These are phyloP conservation scores for Rhipidura dahli DNA, from an alignment of 2,113 vertebrate genomes.

Conservation along the genomic window DNA sequence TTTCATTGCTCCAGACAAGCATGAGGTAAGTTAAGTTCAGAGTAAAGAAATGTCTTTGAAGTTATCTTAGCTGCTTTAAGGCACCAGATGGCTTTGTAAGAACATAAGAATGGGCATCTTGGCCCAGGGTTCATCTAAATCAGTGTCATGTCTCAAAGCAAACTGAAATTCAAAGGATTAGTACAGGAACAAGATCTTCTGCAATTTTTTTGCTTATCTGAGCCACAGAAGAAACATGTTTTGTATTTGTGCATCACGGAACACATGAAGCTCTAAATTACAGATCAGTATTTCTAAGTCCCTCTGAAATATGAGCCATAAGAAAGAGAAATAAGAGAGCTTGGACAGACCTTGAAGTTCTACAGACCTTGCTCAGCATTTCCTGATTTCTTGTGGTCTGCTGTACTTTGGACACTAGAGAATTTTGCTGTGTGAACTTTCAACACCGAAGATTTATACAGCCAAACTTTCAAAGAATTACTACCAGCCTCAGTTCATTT, in stretches of 20 bases:
- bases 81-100: not conserved
- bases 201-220: not conserved
- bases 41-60: not conserved
- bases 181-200: not conserved
- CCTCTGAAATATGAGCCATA: not conserved
- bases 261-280: not conserved
- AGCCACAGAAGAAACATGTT: not conserved
- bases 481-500: not conserved
- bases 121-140: not conserved
- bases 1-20: conserved; percentile 98
- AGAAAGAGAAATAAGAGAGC: not conserved
- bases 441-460: not conserved
- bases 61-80: not conserved
- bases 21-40: conserved; percentile 85
- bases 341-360: not conserved
- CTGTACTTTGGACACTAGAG: not conserved
- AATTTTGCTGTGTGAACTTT: not conserved
- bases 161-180: not conserved
- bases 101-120: not conserved
- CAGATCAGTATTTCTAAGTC: not conserved
- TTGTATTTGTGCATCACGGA: not conserved
- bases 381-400: not conserved
- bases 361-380: not conserved
- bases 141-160: not conserved
- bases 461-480: not conserved